Base-by-base conservation (phyloP, 2,888 invertebrate species). In the Oxycera nigricornis region DNA sequence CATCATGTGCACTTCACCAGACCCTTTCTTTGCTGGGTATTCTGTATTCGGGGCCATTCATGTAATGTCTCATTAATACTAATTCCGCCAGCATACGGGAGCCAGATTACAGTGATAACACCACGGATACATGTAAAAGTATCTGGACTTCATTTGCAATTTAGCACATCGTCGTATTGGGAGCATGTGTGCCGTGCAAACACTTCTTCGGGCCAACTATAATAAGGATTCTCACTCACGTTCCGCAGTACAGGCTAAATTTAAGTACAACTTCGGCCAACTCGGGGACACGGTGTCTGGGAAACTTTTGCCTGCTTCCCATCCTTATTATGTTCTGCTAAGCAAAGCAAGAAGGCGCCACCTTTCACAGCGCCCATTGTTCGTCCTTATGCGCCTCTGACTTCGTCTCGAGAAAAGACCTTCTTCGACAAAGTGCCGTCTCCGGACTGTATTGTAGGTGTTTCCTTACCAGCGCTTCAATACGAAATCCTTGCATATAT, bases 41-140 rank as follows among this genome's bases (percentile, higher is more conserved):
- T 46, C 46, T 46, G 2, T 7, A 11, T 46, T 14, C 14, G 46
- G 17, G 3, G 3, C 46, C 46, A 46, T 46, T n/a, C 11, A 61
- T 20, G 35, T 61, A 61, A 61, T 31, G 61, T 61, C 61, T 31
- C 61, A 61, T 61, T 31, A 61, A 31, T 61, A 31, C 61, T 61
- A 31, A 61, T 30, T 61, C 52, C 31, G 61, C 61, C 24, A 61
- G 35, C 61, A 31, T 7, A 31, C 31, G 20, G n/a, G n/a, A 17
- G 17, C 46, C 61, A 31, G 61, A 61, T 61, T 61, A 61, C 30
- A 61, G 35, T 31, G 61, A 61, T 61, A 61, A 61, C 14, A n/a
- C 61, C 31, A 26, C 2, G 59, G 61, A 61, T 61, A 61, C 61
- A 28, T n/a, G 24, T 28, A 11, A 26, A 61, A 61, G 35, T 61